Evolutionary conservation across 2,797 vertebrate species (phyloP).

Genomic region (Acropternis orthonyx): DNA sequence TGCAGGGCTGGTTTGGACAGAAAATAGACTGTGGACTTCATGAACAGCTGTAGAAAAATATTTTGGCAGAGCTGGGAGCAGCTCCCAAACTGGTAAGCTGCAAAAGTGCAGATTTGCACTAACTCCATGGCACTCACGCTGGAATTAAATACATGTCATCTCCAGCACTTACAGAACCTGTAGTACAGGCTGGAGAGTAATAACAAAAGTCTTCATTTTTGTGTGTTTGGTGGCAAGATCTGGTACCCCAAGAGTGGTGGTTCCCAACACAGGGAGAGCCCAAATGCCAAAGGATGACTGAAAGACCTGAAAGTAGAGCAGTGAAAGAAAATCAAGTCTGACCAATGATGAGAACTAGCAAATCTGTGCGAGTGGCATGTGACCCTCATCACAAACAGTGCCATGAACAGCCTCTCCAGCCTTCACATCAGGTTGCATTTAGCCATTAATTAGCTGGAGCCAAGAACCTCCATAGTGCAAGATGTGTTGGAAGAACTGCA

Average conservation of each 20-base stretch:
- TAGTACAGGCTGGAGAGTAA: background rate
- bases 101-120: background rate
- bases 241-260: background rate
- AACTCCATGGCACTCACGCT: background rate
- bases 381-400: background rate
- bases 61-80: background rate
- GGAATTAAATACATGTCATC: background rate
- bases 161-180: background rate
- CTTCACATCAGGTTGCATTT: background rate
- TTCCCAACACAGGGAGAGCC: background rate
- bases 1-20: background rate
- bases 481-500: background rate
- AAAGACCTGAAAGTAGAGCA: background rate
- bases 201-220: background rate
- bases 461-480: background rate
- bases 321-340: background rate
- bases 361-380: background rate
- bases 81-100: background rate
- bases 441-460: background rate
- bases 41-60: background rate
- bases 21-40: background rate
- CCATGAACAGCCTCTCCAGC: background rate
- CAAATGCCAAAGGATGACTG: background rate
- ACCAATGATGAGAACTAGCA: background rate
- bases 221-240: background rate